Evolutionary conservation across 2,888 invertebrate genomes (phyloP).

Genomic region (Lepetodrilus schrolli): DNA sequence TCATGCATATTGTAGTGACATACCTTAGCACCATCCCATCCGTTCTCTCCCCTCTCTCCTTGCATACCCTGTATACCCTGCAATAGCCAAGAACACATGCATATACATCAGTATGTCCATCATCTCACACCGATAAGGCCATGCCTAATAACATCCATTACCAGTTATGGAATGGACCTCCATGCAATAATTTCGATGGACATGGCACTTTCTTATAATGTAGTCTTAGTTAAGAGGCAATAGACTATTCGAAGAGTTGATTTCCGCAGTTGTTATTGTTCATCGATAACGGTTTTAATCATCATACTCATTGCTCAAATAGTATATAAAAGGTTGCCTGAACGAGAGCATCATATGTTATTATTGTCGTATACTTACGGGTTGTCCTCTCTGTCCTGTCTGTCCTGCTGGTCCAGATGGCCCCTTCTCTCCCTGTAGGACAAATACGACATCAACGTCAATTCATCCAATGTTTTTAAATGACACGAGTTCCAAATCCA

Average conservation of each 20-base stretch:
- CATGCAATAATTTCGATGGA: not conserved
- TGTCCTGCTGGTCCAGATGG: slow-evolving; percentile 81
- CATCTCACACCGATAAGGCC: not conserved
- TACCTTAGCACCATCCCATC: slow-evolving; percentile 52
- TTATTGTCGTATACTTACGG: slow-evolving; percentile 45
- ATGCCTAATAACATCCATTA: not conserved
- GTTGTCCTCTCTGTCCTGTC: slow-evolving; percentile 52
- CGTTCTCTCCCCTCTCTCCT: slow-evolving; percentile 58
- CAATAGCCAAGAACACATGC: not conserved
- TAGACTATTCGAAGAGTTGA: not conserved
- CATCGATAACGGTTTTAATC: too few relatives aligned
- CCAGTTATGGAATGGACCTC: not conserved
- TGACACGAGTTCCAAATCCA: too few relatives aligned
- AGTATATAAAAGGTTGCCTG: not conserved
- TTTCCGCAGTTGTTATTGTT: too few relatives aligned
- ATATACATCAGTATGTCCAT: too few relatives aligned
- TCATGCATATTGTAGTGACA: not conserved
- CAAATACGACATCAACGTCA: not conserved
- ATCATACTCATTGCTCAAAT: not conserved
- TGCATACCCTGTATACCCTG: slow-evolving; percentile 52
- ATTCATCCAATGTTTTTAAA: not conserved
- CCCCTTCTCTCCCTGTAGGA: slow-evolving; percentile 78
- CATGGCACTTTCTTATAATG: not conserved
- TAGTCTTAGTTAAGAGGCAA: not conserved
- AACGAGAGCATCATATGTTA: not conserved